Evolutionary conservation across 2,888 invertebrate genomes (phyloP).

Genomic region (Lasiommata megera): DNA sequence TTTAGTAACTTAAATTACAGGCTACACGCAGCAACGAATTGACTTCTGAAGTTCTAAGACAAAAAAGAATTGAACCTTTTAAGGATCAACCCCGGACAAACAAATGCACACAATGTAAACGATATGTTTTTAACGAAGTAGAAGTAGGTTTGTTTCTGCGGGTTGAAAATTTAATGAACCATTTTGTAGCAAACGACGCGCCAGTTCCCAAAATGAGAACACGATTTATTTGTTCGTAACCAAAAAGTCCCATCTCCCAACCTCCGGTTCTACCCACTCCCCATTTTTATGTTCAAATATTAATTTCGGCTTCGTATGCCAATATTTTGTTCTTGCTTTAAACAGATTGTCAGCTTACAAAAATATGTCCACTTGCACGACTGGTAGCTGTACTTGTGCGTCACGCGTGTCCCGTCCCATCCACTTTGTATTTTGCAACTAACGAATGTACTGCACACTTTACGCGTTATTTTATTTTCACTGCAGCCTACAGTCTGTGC

Average conservation of each 20-base stretch:
- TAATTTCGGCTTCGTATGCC: constrained; percentile 7
- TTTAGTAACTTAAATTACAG: too few species aligned
- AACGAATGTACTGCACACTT: background rate
- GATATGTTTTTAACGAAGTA: too few species aligned
- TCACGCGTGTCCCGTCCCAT: background rate
- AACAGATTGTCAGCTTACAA: constrained; percentile 2
- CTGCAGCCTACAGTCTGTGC: background rate
- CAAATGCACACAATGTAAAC: too few species aligned
- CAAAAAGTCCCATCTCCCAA: background rate
- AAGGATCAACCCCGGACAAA: too few species aligned
- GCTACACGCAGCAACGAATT: too few species aligned
- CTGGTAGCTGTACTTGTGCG: background rate
- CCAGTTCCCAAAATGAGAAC: background rate
- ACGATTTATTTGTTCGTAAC: background rate
- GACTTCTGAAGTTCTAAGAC: too few species aligned
- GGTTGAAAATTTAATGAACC: too few species aligned
- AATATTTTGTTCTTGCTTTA: constrained; percentile 13
- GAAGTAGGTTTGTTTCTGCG: too few species aligned
- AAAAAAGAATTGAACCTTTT: too few species aligned
- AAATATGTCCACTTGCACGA: constrained; percentile 11
- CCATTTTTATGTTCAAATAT: background rate
- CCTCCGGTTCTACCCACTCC: background rate
- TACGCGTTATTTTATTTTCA: background rate
- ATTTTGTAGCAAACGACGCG: too few species aligned
- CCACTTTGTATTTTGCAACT: background rate